These are phyloP conservation scores for Typhlichthys subterraneus DNA, from an alignment of 2,797 vertebrate species.

Conservation along the genomic window DNA sequence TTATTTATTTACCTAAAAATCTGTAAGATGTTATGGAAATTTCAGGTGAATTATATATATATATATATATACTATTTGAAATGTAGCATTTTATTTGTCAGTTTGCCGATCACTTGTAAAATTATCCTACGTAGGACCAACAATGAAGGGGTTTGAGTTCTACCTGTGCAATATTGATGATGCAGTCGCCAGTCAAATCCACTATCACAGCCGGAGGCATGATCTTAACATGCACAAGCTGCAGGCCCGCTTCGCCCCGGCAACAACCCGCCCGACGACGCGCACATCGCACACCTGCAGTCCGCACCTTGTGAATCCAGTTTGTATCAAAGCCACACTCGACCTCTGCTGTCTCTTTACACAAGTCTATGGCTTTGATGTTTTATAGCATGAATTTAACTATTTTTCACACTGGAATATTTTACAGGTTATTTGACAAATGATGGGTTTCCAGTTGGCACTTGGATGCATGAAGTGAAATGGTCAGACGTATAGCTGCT, in stretches of 20 bases:
- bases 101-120: slow-evolving; percentile 74
- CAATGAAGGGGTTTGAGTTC: slow-evolving; percentile 54
- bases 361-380: slow-evolving; percentile 38
- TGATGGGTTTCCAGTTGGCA: slow-evolving; percentile 42
- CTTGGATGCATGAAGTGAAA: slow-evolving; percentile 40
- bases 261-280: slow-evolving; percentile 1
- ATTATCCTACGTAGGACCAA: slow-evolving; percentile 81
- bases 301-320: slow-evolving; percentile 27
- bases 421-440: slow-evolving; percentile 66
- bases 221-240: slow-evolving; percentile 48
- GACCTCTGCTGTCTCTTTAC: slow-evolving; percentile 55
- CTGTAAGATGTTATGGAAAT: slow-evolving; percentile 80
- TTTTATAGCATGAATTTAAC: slow-evolving; percentile 61
- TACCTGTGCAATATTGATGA: slow-evolving; percentile 79
- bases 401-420: slow-evolving; percentile 64
- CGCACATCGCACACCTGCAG: slow-evolving; percentile 14
- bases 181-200: slow-evolving; percentile 58
- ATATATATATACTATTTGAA: slow-evolving; percentile 53
- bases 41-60: slow-evolving; percentile 84
- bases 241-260: slow-evolving; percentile 15
- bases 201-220: slow-evolving; percentile 70
- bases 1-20: slow-evolving; percentile 87
- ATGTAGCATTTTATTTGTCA: slow-evolving; percentile 76
- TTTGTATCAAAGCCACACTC: slow-evolving; percentile 44
- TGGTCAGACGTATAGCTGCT: slow-evolving; percentile 31